Base-by-base conservation (phyloP, 2,888 invertebrate genomes). In the Agriopis aurantiaria region DNA sequence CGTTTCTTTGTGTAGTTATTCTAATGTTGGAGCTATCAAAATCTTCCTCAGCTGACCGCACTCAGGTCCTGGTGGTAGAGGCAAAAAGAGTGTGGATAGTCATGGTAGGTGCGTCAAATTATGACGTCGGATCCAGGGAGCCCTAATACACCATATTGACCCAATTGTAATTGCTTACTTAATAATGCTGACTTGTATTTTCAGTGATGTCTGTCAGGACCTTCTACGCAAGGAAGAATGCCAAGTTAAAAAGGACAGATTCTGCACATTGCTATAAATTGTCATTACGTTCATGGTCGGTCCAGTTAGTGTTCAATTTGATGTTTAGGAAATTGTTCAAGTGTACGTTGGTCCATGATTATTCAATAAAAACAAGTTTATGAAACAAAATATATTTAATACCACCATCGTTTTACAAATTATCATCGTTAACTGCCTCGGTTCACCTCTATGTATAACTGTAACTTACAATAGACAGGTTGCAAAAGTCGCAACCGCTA, bases 351-450 rank as follows among this genome's bases (percentile, higher is more conserved):
- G 11, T n/a, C 7, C 5, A 58, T 46, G 23, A 48, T 55, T 40
- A 60, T 64, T 9, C 41, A 70, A 70, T 57, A 48, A 70, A 69
- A 80, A 81, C 80, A 80, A 70, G 68, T 64, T 72, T 68, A 81
- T 89, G 92, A 92, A 92, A 92, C 91, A 92, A 92, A 92, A 91
- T 91, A 91, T 91, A 91, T 92, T 92, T 90, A 91, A 89, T 91
- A 92, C 90, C 89, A 90, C 88, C 88, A 88, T 87, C 70, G 43
- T 87, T 86, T 86, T 89, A 90, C 90, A 91, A 89, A 88, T 89
- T 83, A 65, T 51, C 68, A 14, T 80, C 77, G 74, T 76, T 84
- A 83, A 85, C 82, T 82, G 91, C 89, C 66, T 89, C 86, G 80
- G 52, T 80, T 82, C 87, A 33, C 33, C 33, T 87, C 11, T 48